Conservation (phyloP, 1,140 invertebrate species). For the Oryzaephilus surinamensis region DNA sequence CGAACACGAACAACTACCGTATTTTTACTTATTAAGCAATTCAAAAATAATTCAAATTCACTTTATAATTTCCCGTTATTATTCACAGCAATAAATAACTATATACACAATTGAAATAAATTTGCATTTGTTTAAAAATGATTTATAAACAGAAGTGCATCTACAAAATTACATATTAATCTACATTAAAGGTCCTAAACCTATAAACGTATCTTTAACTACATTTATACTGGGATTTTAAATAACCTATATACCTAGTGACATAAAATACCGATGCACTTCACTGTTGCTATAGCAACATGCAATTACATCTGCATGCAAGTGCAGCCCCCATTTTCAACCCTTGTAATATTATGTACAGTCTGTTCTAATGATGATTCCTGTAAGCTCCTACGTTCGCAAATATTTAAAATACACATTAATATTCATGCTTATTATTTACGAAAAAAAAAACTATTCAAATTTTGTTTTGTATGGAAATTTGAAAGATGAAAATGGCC, state of each 20-base stretch:
- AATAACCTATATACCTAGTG: constrained; percentile 13
- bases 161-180: constrained; percentile 1
- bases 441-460: not conserved
- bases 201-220: constrained; percentile 3
- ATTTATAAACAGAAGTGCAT: too few relatives aligned
- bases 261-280: constrained; percentile 9
- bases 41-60: too few relatives aligned
- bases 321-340: not conserved
- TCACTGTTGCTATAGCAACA: constrained; percentile 7
- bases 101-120: too few relatives aligned
- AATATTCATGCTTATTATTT: not conserved
- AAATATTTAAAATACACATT: not conserved
- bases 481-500: too few relatives aligned
- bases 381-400: not conserved
- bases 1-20: too few relatives aligned
- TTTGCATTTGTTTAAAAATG: too few relatives aligned
- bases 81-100: too few relatives aligned
- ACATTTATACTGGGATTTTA: too few relatives aligned
- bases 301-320: constrained; percentile 8
- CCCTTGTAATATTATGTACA: constrained; percentile 3
- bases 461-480: constrained; percentile 7
- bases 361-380: not conserved
- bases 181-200: constrained; percentile 2
- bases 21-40: too few relatives aligned
- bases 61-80: constrained; percentile 6